Conservation (phyloP, 1,140 invertebrate species). For the Lordiphosa collinella region DNA sequence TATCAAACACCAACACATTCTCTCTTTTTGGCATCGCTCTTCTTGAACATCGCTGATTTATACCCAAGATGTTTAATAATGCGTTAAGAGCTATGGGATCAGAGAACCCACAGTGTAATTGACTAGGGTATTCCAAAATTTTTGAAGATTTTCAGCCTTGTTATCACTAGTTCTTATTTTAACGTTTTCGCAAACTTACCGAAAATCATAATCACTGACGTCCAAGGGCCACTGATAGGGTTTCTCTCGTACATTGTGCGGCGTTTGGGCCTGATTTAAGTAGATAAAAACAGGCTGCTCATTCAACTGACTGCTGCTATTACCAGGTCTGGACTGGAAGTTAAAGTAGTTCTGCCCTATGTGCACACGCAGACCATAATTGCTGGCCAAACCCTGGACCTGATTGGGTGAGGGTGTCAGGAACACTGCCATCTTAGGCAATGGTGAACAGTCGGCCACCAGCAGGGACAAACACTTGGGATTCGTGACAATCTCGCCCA, state of each 20-base stretch:
- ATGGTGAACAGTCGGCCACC: conserved; percentile 66
- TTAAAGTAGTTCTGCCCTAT: conserved; percentile 69
- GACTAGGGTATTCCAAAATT: no score
- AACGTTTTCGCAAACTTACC: conserved; percentile 30
- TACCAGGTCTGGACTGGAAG: conserved; percentile 40
- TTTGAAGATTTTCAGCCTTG: no score
- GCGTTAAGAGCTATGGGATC: no score
- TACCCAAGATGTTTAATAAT: no score
- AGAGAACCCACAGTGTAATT: no score
- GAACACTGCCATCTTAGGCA: conserved; percentile 67
- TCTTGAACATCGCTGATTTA: no score
- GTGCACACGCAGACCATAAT: conserved; percentile 65
- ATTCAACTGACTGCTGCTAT: conserved; percentile 29
- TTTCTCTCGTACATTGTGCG: conserved; percentile 55
- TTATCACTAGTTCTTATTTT: no score
- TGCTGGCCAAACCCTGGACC: conserved; percentile 33
- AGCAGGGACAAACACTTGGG: conserved; percentile 59
- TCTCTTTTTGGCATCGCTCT: no score
- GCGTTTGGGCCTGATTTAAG: conserved; percentile 49
- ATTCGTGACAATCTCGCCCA: conserved; percentile 44
- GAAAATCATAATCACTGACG: conserved; percentile 63
- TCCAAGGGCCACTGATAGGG: conserved; percentile 66
- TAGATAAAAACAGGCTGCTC: conserved; percentile 62
- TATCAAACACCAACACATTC: no score
- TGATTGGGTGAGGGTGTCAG: conserved; percentile 37